Conservation (phyloP, 2,888 invertebrate species). For the Lithophane leautieri region DNA sequence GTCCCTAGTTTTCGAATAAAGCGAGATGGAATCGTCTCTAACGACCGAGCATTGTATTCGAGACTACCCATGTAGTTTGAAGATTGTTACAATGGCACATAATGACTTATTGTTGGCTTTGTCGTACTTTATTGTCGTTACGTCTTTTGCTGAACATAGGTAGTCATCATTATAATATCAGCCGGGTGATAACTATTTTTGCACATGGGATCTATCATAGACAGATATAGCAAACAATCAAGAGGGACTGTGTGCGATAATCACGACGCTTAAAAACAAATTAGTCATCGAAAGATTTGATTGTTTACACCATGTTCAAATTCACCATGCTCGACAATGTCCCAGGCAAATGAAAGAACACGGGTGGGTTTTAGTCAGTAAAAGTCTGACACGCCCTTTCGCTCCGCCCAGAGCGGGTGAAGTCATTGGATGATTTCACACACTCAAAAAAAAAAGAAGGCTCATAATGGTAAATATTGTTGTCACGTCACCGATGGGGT, state of each 20-base stretch:
- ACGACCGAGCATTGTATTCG: slow-evolving; percentile 36
- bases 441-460: no score
- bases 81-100: slow-evolving; percentile 37
- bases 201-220: slow-evolving; percentile 14
- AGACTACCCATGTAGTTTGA: slow-evolving; percentile 21
- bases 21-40: slow-evolving; percentile 16
- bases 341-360: no score
- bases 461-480: not conserved
- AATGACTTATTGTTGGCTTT: slow-evolving; percentile 53
- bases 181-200: slow-evolving; percentile 18
- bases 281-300: not conserved
- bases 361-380: no score
- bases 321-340: not conserved
- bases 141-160: not conserved
- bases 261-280: not conserved
- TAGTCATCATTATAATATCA: not conserved
- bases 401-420: no score
- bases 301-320: not conserved
- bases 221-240: slow-evolving; percentile 12
- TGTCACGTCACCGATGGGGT: not conserved
- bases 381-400: no score
- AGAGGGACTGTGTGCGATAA: not conserved
- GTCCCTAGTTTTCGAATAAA: slow-evolving; percentile 24
- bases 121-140: slow-evolving; percentile 12
- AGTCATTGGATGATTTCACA: no score